Conservation (phyloP, 2,888 invertebrate genomes). For the Nemotelus nigrinus region DNA sequence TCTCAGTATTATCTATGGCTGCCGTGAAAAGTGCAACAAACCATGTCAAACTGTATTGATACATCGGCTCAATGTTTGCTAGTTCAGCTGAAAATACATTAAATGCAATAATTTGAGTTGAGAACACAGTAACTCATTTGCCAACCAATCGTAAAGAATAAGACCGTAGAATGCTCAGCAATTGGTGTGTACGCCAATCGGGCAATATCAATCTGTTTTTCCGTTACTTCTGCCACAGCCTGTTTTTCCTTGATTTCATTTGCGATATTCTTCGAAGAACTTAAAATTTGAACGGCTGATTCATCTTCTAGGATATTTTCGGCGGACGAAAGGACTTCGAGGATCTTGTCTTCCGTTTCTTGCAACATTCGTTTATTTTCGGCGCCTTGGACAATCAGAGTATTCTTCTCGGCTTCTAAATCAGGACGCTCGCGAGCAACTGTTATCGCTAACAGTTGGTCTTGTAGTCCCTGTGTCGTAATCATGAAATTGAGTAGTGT, state of each 20-base stretch:
- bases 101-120: neutral
- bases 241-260: constrained; percentile 94
- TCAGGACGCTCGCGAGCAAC: constrained; percentile 93
- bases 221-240: constrained; percentile 87
- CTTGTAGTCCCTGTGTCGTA: constrained; percentile 86
- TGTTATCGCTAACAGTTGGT: constrained; percentile 88
- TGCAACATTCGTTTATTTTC: constrained; percentile 83
- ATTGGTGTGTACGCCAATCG: constrained; percentile 90
- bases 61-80: constrained; percentile 96
- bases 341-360: constrained; percentile 91
- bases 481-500: constrained; percentile 94
- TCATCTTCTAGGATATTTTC: constrained; percentile 91
- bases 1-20: constrained; percentile 87
- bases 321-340: constrained; percentile 77
- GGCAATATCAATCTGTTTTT: constrained; percentile 86
- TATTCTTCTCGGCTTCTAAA: constrained; percentile 88
- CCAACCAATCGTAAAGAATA: constrained; percentile 87
- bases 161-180: constrained; percentile 86
- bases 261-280: constrained; percentile 87
- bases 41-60: constrained; percentile 95
- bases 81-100: constrained; percentile 73
- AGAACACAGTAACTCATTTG: constrained; percentile 12
- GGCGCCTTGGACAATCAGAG: constrained; percentile 87
- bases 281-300: constrained; percentile 86
- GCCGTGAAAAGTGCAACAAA: constrained; percentile 88